Conservation (phyloP, 2,113 vertebrate species). For the Hyperoodon ampullatus region DNA sequence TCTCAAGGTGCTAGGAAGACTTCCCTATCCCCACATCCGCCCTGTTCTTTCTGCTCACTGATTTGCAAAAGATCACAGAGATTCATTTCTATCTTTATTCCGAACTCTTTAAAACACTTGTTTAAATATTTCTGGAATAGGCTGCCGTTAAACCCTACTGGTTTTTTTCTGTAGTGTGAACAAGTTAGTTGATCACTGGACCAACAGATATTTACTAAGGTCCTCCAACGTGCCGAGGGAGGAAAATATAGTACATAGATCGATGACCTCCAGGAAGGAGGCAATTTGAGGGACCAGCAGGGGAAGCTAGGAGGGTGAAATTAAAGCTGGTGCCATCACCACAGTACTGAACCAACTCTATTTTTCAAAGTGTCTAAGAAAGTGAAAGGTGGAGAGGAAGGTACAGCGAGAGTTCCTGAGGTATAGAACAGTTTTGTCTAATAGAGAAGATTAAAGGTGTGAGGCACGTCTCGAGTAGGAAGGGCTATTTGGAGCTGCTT, state of each 20-base stretch:
- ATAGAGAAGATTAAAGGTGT: accelerated
- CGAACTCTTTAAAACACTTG: not conserved
- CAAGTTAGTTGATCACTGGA: not conserved
- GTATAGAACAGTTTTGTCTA: not conserved
- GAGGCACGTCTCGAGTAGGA: not conserved
- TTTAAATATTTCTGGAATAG: not conserved
- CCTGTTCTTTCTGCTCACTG: not conserved
- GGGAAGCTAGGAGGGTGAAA: not conserved
- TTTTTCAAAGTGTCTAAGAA: not conserved
- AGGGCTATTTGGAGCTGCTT: not conserved
- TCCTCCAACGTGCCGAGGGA: not conserved
- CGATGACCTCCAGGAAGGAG: not conserved
- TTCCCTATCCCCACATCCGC: not conserved
- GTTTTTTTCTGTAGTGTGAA: not conserved
- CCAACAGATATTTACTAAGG: not conserved
- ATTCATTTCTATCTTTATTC: not conserved
- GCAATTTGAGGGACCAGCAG: not conserved
- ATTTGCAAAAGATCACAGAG: not conserved
- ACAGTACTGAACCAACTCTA: not conserved
- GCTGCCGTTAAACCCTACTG: not conserved
- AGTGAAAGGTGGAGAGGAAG: not conserved
- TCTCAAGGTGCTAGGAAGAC: not conserved
- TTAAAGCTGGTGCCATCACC: not conserved
- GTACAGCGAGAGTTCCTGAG: not conserved
- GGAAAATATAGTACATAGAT: not conserved